A percentile compares a stretch with the other conserved stretches of the same genome.
These are phyloP conservation scores for Calameuta idolon DNA, from an alignment of 2,888 invertebrate genomes.

Conservation along the genomic window DNA sequence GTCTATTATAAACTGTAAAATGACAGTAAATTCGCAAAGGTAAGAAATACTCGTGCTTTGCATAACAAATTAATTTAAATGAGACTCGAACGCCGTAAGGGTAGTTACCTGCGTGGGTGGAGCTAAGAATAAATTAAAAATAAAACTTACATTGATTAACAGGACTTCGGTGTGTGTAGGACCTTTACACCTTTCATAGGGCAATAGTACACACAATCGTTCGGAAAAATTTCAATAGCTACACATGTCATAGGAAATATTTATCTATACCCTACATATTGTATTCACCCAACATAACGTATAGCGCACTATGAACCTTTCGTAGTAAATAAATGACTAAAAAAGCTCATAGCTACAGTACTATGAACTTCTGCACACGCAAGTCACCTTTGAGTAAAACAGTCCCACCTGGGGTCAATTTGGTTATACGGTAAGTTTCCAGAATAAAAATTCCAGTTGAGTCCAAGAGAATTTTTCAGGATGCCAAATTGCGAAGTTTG, in stretches of 20 bases:
- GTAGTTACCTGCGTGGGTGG: not conserved
- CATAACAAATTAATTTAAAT: constrained; percentile 12
- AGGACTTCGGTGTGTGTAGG: not conserved
- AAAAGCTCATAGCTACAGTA: not conserved
- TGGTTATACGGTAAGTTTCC: not conserved
- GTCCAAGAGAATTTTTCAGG: not conserved
- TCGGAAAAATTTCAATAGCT: not conserved
- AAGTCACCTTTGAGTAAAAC: not conserved
- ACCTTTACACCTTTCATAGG: not conserved
- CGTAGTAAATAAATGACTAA: not conserved
- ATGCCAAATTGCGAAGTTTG: constrained; percentile 20
- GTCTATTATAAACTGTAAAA: not conserved
- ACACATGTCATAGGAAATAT: not conserved
- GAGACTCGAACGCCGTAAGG: not conserved
- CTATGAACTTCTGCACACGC: not conserved
- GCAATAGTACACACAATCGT: not conserved
- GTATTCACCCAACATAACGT: not conserved
- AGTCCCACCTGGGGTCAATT: not conserved
- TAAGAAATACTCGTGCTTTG: constrained; percentile 9
- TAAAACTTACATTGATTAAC: constrained; percentile 11
- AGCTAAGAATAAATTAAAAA: not conserved
- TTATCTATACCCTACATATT: not conserved
- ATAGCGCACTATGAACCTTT: not conserved
- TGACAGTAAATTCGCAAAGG: constrained; percentile 3
- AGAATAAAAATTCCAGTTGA: not conserved